Conservation (phyloP, 2,113 vertebrate species). For the Theristicus caerulescens region DNA sequence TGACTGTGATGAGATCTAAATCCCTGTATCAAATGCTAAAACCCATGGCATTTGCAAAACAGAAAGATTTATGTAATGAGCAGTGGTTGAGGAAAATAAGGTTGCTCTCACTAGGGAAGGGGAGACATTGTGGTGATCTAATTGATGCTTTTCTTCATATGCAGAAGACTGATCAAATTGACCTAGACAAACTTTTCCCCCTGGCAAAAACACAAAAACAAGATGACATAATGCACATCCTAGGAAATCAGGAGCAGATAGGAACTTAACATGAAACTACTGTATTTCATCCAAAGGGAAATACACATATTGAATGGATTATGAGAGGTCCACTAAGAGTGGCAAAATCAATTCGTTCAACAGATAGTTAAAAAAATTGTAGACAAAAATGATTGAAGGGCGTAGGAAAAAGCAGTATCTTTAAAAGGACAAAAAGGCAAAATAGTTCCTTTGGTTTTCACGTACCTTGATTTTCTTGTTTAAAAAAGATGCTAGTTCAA, state of each 20-base stretch:
- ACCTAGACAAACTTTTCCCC: slow-evolving; percentile 54
- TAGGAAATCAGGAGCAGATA: slow-evolving; percentile 69
- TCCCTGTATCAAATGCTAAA: slow-evolving; percentile 34
- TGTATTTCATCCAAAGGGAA: slow-evolving; percentile 49
- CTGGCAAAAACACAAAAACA: slow-evolving; percentile 42
- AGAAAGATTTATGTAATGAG: slow-evolving; percentile 32
- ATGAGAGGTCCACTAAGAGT: slow-evolving; percentile 27
- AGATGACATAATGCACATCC: slow-evolving; percentile 55
- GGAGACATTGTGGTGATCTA: slow-evolving; percentile 19
- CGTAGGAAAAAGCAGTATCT: background rate
- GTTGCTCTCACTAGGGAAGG: slow-evolving; percentile 44
- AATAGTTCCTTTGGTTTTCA: background rate
- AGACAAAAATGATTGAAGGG: background rate
- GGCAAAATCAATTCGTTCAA: slow-evolving; percentile 50
- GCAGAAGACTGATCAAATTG: slow-evolving; percentile 36
- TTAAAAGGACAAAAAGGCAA: background rate
- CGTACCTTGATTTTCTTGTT: background rate
- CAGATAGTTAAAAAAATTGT: slow-evolving; percentile 28
- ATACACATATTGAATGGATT: slow-evolving; percentile 59
- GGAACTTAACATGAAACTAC: slow-evolving; percentile 43
- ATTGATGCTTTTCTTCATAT: slow-evolving; percentile 32
- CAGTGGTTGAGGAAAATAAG: slow-evolving; percentile 25
- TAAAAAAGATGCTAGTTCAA: background rate
- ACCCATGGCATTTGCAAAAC: background rate
- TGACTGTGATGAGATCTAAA: slow-evolving; percentile 14